phyloP scores from a whole-genome alignment of 2,888 invertebrate species.

The Melieria picta region DNA sequence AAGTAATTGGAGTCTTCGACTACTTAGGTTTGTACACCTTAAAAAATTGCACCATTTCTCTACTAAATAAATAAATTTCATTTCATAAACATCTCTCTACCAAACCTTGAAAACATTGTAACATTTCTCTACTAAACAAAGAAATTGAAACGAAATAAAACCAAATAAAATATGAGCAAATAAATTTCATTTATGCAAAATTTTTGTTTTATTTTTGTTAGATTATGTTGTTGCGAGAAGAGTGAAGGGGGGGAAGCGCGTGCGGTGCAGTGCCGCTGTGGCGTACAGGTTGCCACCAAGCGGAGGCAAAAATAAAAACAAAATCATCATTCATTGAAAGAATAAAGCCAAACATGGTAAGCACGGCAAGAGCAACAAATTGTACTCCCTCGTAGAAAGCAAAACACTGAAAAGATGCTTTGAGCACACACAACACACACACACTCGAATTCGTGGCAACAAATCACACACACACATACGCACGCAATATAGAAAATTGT shows the following conservation, averaged over 20 bases:
- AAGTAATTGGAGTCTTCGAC: no score
- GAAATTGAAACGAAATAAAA: background rate
- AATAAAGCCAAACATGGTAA: constrained; percentile 37
- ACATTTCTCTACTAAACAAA: constrained; percentile 9
- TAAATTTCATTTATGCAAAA: no score
- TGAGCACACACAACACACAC: constrained; percentile 44
- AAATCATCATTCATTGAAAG: constrained; percentile 21
- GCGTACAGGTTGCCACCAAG: no score
- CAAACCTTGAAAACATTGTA: no score
- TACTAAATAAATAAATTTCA: no score
- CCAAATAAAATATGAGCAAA: background rate
- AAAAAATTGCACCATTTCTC: no score
- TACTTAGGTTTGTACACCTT: no score
- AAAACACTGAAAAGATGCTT: constrained; percentile 8
- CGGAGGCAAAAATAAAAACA: background rate
- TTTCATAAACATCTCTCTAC: no score
- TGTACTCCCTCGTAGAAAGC: constrained; percentile 32
- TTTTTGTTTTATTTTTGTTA: background rate
- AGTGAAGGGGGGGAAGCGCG: background rate
- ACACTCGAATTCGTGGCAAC: constrained; percentile 10
- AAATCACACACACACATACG: constrained; percentile 26
- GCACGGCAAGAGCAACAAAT: constrained; percentile 37
- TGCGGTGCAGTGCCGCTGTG: no score
- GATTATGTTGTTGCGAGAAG: no score
- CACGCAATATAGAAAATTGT: constrained; percentile 10